A percentile compares a stretch with the other conserved stretches of the same genome.
phyloP scores from a whole-genome alignment of 2,113 vertebrate genomes.

The Eolophus roseicapilla region DNA sequence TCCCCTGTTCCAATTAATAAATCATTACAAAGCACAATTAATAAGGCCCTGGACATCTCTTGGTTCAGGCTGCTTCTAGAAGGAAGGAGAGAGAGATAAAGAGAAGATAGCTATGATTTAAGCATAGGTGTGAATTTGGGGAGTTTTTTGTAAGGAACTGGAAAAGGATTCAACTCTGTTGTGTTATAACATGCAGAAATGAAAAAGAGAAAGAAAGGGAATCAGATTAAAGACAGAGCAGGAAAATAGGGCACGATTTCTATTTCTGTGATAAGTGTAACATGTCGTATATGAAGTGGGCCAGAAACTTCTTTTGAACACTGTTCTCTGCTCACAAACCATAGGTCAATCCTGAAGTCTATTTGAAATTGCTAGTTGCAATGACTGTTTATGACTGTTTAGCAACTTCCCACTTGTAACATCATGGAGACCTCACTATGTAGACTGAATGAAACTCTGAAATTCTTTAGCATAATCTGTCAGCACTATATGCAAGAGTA shows the following conservation, averaged over 20 bases:
- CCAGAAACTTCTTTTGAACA: not conserved
- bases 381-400: not conserved
- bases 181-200: not conserved
- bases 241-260: not conserved
- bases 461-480: not conserved
- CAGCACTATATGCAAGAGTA: not conserved
- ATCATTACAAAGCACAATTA: conserved; percentile 72
- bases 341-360: not conserved
- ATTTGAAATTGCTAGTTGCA: not conserved
- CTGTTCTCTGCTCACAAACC: not conserved
- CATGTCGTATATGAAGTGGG: not conserved
- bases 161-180: not conserved
- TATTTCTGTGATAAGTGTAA: not conserved
- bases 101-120: not conserved
- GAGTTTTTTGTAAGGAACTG: not conserved
- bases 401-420: not conserved
- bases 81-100: not conserved
- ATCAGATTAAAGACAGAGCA: not conserved
- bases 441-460: not conserved
- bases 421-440: not conserved
- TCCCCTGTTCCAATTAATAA: conserved; percentile 72
- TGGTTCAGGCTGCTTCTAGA: conserved; percentile 15
- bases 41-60: conserved; percentile 33
- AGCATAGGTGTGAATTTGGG: not conserved
- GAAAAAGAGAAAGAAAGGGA: not conserved